Evolutionary conservation across 2,113 vertebrate species (phyloP), one percentile per base, ranked within the genome.

Genomic region (Rhagologus leucostigma): DNA sequence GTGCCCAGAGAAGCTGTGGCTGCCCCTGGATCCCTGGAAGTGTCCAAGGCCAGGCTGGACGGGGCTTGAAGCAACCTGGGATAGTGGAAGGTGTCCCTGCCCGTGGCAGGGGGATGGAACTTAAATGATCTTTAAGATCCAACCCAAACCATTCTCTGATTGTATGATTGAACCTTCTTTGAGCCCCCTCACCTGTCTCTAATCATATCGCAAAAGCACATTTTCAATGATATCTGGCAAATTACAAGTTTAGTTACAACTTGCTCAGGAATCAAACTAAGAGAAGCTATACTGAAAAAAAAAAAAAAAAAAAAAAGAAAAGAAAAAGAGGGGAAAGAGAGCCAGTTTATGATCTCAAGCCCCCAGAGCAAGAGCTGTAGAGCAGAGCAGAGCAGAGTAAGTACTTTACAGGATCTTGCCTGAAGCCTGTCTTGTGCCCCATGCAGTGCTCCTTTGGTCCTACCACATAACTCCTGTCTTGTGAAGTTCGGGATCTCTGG

Each of bases 101-200:
- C 0, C 2, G 15, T 22, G 20, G 21, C 17, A 35, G 9, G 9
- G 9, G 13, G 1, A 0, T 32, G 23, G 44, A 11, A 44, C 5
- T 46, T n/a, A 21, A 30, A 35, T 67, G 35, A 59, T 26, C 16
- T 32, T 82, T 15, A 16, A 65, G 3, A 9, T 75, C n/a, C 46
- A 47, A 22, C 11, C 10, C 24, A 60, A 68, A 68, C n/a, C 24
- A 15, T n/a, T 75, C 39, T 11, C 6, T 68, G 29, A 14, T 21
- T 53, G 4, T 32, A 2, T 47, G 11, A 41, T 1, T 59, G 39
- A 76, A 63, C 17, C 12, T 68, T 74, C 39, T 81, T 60, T 44
- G 41, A 7, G 6, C 4, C 11, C 15, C 6, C 13, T 75, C 3
- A 3, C 5, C 57, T 71, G 10, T 27, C 30, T 81, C 1, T 49